Evolutionary conservation across 2,888 invertebrate genomes (phyloP).

Genomic region (Dioctria linearis): DNA sequence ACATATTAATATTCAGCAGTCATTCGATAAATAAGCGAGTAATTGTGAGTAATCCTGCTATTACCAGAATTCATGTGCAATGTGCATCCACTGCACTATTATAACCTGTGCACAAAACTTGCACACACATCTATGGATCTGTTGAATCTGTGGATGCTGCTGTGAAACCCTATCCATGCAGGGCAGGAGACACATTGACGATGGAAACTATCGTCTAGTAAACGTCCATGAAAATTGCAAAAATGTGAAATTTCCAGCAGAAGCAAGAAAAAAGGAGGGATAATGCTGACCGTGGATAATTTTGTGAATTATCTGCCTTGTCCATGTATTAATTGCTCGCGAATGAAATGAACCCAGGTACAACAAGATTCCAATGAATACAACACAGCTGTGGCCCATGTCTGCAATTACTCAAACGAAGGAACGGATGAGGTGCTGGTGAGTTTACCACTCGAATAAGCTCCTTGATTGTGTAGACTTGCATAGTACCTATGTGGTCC

Average conservation of each 20-base stretch:
- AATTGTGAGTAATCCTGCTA: conserved; percentile 57
- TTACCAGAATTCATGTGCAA: not conserved
- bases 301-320: conserved; percentile 48
- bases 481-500: not conserved
- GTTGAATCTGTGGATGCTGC: conserved; percentile 6
- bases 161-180: conserved; percentile 39
- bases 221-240: conserved; percentile 45
- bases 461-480: not conserved
- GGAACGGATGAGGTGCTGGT: conserved; percentile 2
- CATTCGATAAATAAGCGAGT: conserved; percentile 63
- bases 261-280: conserved; percentile 18
- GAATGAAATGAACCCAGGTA: conserved; percentile 62
- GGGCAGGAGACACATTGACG: not conserved
- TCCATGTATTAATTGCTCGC: conserved; percentile 69
- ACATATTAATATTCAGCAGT: conserved; percentile 63
- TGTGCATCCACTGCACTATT: not conserved
- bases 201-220: conserved; percentile 21
- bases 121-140: not conserved
- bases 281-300: conserved; percentile 39
- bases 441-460: not conserved
- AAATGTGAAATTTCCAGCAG: conserved; percentile 45
- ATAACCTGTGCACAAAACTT: not conserved
- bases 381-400: conserved; percentile 54
- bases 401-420: conserved; percentile 38
- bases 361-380: conserved; percentile 8